phyloP scores from a whole-genome alignment of 2,113 vertebrate genomes.

The Shinisaurus crocodilurus region DNA sequence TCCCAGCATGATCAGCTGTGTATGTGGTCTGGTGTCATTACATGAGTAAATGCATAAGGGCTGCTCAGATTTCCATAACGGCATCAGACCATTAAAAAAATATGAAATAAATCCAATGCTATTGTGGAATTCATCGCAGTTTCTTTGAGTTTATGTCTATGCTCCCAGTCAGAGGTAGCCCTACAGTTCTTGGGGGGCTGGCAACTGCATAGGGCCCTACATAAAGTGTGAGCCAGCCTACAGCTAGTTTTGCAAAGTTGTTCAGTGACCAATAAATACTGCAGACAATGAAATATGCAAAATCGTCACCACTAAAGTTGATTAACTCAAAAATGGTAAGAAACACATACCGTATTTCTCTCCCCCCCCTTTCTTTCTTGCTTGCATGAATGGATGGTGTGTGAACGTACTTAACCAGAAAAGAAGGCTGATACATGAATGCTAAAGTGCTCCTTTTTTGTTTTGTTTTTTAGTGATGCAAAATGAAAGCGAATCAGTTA shows the following conservation, averaged over 20 bases:
- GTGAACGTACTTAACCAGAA: background rate
- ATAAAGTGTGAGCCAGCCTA: background rate
- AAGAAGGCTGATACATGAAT: background rate
- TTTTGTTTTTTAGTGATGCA: background rate
- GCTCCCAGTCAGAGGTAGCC: too few relatives aligned
- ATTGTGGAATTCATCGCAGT: too few relatives aligned
- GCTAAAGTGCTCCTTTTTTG: background rate
- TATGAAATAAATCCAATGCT: too few relatives aligned
- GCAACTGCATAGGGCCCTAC: too few relatives aligned
- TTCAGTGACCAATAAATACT: background rate
- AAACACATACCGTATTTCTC: background rate
- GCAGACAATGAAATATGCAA: background rate
- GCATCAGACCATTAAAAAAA: too few relatives aligned
- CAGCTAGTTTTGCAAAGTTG: background rate
- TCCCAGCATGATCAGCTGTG: too few relatives aligned
- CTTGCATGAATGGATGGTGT: background rate
- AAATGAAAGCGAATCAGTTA: constrained; percentile 2
- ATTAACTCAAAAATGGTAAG: background rate
- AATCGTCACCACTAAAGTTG: background rate
- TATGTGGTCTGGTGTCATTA: too few relatives aligned
- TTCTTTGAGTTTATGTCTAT: too few relatives aligned
- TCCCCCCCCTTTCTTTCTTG: background rate
- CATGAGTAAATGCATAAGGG: too few relatives aligned
- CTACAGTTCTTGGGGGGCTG: too few relatives aligned
- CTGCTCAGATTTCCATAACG: too few relatives aligned